Evolutionary conservation across 2,113 vertebrate species (phyloP).

Genomic region (Oncorhynchus keta): DNA sequence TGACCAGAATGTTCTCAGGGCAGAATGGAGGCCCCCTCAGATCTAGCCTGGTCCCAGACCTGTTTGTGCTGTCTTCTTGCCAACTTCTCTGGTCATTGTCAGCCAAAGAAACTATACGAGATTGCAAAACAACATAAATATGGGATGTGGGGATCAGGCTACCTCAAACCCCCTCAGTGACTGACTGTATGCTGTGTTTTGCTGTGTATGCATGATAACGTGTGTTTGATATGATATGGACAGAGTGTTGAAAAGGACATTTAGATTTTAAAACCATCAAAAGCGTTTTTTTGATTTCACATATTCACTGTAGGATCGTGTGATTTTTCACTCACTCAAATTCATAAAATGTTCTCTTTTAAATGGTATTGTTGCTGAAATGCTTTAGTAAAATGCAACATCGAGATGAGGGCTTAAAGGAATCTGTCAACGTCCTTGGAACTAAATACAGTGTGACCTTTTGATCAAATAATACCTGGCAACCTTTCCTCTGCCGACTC

Average conservation of each 20-base stretch:
- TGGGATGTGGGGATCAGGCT: too few species aligned
- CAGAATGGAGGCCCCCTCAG: background rate
- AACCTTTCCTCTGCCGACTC: background rate
- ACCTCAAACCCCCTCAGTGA: background rate
- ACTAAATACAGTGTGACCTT: conserved; percentile 7
- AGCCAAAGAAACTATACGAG: too few species aligned
- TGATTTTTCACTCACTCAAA: conserved; percentile 30
- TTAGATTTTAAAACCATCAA: conserved; percentile 25
- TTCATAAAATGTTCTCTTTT: conserved; percentile 57
- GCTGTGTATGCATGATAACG: conserved; percentile 16
- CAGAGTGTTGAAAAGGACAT: conserved; percentile 27
- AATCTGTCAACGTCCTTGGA: conserved; percentile 21
- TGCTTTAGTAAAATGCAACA: conserved; percentile 56
- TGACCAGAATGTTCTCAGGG: conserved; percentile 7
- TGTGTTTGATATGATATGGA: conserved; percentile 32
- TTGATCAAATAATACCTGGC: background rate
- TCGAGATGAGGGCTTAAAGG: conserved; percentile 37
- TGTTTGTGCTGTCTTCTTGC: background rate
- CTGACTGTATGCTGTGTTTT: background rate
- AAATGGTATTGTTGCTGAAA: conserved; percentile 57
- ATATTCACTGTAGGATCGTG: conserved; percentile 24
- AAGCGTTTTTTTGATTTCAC: conserved; percentile 36
- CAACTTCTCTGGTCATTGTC: background rate
- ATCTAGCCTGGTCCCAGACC: too few species aligned
- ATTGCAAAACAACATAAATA: too few species aligned